Evolutionary conservation across 2,797 vertebrate species (phyloP).

Genomic region (Microctenopoma steveboyesi): DNA sequence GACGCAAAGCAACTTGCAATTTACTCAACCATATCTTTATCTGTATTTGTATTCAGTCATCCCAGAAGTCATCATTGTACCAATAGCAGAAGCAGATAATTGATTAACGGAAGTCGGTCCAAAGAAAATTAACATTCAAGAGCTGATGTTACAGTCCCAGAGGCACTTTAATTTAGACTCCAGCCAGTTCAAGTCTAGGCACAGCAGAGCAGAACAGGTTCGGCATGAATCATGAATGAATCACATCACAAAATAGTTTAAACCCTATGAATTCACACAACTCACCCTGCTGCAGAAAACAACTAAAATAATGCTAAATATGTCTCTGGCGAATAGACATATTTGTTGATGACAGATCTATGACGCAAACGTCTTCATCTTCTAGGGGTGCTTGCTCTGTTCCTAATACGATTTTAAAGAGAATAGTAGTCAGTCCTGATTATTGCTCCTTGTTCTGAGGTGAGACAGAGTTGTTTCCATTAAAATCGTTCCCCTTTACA

Average conservation of each 20-base stretch:
- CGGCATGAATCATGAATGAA: constrained; percentile 45
- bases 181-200: constrained; percentile 56
- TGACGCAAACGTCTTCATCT: background rate
- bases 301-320: constrained; percentile 18
- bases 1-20: constrained; percentile 24
- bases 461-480: constrained; percentile 72
- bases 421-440: constrained; percentile 23
- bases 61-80: constrained; percentile 38
- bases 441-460: constrained; percentile 60
- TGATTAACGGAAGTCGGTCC: constrained; percentile 43
- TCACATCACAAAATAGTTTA: constrained; percentile 18
- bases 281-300: constrained; percentile 14
- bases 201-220: constrained; percentile 47
- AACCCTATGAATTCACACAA: constrained; percentile 46
- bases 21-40: constrained; percentile 39
- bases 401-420: constrained; percentile 5
- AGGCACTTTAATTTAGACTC: constrained; percentile 63
- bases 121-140: constrained; percentile 66
- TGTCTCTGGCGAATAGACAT: background rate
- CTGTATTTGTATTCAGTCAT: constrained; percentile 46
- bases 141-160: constrained; percentile 52
- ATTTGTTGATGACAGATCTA: background rate
- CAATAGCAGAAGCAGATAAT: constrained; percentile 46
- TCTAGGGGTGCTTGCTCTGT: background rate
- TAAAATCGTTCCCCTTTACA: constrained; percentile 69